These are phyloP conservation scores for Bubo scandiacus DNA, from an alignment of 2,113 vertebrate genomes.

Conservation along the genomic window DNA sequence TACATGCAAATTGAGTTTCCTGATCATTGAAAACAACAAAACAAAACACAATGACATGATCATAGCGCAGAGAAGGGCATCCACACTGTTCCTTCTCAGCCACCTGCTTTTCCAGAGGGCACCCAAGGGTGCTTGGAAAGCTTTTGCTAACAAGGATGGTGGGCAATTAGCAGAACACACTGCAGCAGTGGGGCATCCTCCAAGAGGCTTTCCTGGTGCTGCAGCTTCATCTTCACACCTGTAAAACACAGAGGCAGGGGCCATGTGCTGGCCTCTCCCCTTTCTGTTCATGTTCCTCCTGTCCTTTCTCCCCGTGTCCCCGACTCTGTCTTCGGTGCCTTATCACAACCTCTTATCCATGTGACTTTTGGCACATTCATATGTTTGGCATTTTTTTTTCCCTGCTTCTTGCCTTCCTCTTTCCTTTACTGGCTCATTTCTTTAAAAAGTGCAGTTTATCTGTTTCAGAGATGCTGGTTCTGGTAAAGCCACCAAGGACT, in stretches of 20 bases:
- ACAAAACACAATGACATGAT: neutral
- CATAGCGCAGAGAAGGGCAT: neutral
- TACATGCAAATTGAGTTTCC: neutral
- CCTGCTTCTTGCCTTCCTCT: neutral
- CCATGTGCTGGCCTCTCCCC: neutral
- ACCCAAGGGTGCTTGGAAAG: neutral
- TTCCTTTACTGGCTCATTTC: conserved; percentile 30
- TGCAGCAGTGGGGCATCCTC: neutral
- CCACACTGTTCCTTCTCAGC: neutral
- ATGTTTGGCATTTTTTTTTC: neutral
- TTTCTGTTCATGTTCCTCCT: neutral
- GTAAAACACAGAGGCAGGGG: neutral
- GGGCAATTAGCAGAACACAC: neutral
- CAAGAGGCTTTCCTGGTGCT: neutral
- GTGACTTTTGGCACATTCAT: neutral
- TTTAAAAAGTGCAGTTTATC: conserved; percentile 8
- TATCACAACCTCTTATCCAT: neutral
- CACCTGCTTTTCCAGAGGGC: neutral
- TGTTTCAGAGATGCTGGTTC: neutral
- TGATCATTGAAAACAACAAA: neutral
- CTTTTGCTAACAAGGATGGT: neutral
- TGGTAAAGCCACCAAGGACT: neutral
- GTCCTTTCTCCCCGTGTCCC: neutral
- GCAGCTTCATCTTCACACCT: neutral
- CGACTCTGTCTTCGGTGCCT: accelerated